These are phyloP conservation scores for Bryconaethiops microstoma DNA, from an alignment of 2,797 vertebrate species.

Conservation along the genomic window DNA sequence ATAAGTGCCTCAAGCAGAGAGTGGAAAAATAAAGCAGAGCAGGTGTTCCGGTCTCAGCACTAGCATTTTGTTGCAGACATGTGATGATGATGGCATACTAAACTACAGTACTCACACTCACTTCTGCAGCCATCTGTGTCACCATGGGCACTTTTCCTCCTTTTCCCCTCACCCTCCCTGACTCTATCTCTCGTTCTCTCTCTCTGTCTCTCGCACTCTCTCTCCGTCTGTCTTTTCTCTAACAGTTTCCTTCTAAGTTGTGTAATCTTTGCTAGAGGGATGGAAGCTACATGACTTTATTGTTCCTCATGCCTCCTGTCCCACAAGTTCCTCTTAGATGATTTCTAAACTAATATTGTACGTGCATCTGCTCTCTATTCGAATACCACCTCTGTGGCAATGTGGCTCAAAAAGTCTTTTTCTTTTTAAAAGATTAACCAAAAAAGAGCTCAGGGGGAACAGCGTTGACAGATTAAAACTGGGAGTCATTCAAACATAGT, in stretches of 20 bases:
- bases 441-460: slow-evolving; percentile 47
- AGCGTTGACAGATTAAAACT: neutral
- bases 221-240: slow-evolving; percentile 57
- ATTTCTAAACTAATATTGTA: slow-evolving; percentile 64
- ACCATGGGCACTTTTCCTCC: slow-evolving; percentile 24
- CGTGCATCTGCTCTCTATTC: slow-evolving; percentile 54
- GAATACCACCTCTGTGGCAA: slow-evolving; percentile 65
- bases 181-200: neutral
- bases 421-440: slow-evolving; percentile 53
- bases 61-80: slow-evolving; percentile 43
- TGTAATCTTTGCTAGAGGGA: slow-evolving; percentile 59
- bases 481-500: neutral
- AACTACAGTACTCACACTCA: slow-evolving; percentile 45
- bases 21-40: slow-evolving; percentile 15
- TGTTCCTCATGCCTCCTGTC: slow-evolving; percentile 47
- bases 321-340: slow-evolving; percentile 64
- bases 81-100: slow-evolving; percentile 50
- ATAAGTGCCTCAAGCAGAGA: neutral
- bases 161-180: neutral
- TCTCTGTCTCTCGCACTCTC: slow-evolving; percentile 49
- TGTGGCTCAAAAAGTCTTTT: slow-evolving; percentile 59
- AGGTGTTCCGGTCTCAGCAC: slow-evolving; percentile 43
- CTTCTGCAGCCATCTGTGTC: slow-evolving; percentile 55
- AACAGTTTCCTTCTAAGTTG: slow-evolving; percentile 36
- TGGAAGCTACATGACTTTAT: slow-evolving; percentile 50